Evolutionary conservation across 2,797 vertebrate genomes (phyloP), one percentile per base, ranked within the genome.

Genomic region (Myotis myotis): DNA sequence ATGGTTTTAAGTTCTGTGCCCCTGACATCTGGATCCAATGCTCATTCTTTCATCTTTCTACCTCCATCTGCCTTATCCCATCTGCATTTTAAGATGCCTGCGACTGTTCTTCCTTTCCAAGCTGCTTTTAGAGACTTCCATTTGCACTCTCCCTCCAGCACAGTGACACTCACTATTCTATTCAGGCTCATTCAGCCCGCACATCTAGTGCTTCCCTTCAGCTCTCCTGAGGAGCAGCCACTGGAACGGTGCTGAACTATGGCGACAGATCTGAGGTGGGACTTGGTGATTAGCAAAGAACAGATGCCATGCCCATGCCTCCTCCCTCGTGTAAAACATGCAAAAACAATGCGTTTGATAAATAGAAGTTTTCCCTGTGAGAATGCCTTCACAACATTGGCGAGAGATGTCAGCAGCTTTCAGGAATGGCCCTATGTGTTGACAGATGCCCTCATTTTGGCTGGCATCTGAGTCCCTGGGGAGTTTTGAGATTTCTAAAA

Each of bases 61-160:
- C 3, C 23, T 93, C 33, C 13, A 5, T 66, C 72, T 44, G 20
- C 68, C 53, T 55, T 30, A 87, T 89, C 28, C 62, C 57, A 53
- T 30, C 8, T 47, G 76, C 84, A 57, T 90, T 89, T 87, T 66
- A 82, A 92, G 64, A 47, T 36, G 53, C 72, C 23, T 84, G 30
- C 49, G 86, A 62, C 20, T 64, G 68, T 94, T 94, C 72, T 96
- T 89, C 70, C 44, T 68, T 89, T 91, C 23, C 51, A 94, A 78
- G 71, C 60, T 89, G 49, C 41, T 25, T 76, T 92, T 94, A 23
- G 57, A 78, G 89, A 38, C 60, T 94, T 89, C 70, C 10, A 60
- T 68, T 68, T 82, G 38, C 53, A 64, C 90, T 68, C 51, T 55
- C 78, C 53, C 51, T 95, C 60, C 57, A 62, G 55, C 13, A 19